Percentiles rank a stretch among this genome's conserved stretches.
Evolutionary conservation across 2,113 vertebrate species (phyloP).

Genomic region (Anas platyrhynchos): DNA sequence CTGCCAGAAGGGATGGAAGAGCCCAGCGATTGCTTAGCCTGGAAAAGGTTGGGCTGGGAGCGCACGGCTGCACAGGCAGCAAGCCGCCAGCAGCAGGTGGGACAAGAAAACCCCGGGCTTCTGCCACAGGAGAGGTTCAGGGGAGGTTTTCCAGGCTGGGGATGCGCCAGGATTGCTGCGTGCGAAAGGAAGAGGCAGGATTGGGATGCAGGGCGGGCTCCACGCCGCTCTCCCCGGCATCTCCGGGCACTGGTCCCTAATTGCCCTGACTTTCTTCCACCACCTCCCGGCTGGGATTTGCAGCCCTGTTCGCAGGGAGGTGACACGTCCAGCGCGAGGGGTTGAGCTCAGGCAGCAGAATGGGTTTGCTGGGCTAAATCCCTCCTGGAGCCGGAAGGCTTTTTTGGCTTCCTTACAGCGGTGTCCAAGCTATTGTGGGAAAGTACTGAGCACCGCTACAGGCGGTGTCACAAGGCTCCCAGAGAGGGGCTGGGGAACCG

Average conservation of each 20-base stretch:
- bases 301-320: accelerated
- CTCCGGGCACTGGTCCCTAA: not conserved
- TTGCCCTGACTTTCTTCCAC: not conserved
- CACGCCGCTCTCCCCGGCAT: not conserved
- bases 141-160: not conserved
- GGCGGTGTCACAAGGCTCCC: slow-evolving; percentile 26
- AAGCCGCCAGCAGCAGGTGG: accelerated
- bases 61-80: not conserved
- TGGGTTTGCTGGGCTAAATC: not conserved
- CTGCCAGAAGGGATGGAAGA: not conserved
- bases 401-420: not conserved
- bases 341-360: slow-evolving; percentile 6
- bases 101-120: not conserved
- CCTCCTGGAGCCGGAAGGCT: not conserved
- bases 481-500: not conserved
- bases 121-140: accelerated
- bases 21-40: accelerated
- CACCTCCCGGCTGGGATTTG: accelerated
- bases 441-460: not conserved
- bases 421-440: slow-evolving; percentile 27
- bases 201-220: not conserved
- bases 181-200: not conserved
- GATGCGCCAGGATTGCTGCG: not conserved
- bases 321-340: not conserved
- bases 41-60: not conserved